These are phyloP conservation scores for Rousettus leschenaultii DNA, from an alignment of 2,113 vertebrate genomes.

Conservation along the genomic window DNA sequence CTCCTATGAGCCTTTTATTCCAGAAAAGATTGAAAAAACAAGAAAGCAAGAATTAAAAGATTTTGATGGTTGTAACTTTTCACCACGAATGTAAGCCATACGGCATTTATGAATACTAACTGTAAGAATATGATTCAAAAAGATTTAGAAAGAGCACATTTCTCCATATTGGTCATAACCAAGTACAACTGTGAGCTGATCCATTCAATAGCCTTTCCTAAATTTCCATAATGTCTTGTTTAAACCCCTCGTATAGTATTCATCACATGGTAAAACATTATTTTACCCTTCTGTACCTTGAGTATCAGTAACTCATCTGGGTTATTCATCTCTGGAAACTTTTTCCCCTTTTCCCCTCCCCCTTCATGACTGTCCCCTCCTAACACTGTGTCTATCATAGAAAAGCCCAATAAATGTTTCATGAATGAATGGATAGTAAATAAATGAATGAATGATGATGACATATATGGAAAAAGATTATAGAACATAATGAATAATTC, in stretches of 20 bases:
- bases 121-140: background rate
- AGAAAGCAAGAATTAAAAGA: background rate
- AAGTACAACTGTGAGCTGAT: background rate
- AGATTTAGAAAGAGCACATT: background rate
- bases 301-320: background rate
- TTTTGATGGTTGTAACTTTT: background rate
- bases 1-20: background rate
- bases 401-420: background rate
- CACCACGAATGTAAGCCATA: background rate
- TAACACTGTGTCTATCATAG: background rate
- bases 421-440: background rate
- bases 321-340: background rate
- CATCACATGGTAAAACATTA: background rate
- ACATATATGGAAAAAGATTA: background rate
- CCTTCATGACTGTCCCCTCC: background rate
- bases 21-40: background rate
- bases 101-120: background rate
- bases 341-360: background rate
- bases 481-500: conserved; percentile 44
- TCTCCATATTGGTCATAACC: background rate
- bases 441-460: background rate
- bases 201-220: background rate
- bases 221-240: background rate
- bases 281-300: background rate
- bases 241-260: background rate